Conservation (phyloP, 2,797 vertebrate species). For the Centroberyx gerrardi region DNA sequence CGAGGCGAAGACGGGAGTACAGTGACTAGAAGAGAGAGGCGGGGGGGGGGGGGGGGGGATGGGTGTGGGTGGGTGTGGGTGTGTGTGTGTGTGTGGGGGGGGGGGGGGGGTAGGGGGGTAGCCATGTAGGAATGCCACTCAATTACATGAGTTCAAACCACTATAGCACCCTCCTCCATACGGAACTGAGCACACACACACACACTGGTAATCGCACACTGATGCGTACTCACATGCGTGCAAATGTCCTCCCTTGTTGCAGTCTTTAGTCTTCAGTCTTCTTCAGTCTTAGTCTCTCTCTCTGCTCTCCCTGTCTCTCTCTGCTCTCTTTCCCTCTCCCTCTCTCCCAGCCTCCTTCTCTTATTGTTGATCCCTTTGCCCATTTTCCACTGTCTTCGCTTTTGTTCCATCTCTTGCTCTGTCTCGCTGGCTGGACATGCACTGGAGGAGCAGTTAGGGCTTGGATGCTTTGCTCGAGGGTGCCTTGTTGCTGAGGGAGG, state of each 20-base stretch:
- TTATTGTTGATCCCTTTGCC: background rate
- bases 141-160: slow-evolving; percentile 69
- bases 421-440: too few species aligned
- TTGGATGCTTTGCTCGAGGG: too few species aligned
- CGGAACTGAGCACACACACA: slow-evolving; percentile 3
- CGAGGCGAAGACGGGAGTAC: slow-evolving; percentile 44
- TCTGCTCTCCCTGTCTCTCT: too few species aligned
- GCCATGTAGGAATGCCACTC: slow-evolving; percentile 53
- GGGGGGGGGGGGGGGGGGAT: background rate
- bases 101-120: slow-evolving; percentile 26
- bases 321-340: background rate
- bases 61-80: too few species aligned
- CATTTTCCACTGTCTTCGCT: background rate
- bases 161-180: slow-evolving; percentile 46
- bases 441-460: too few species aligned
- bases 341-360: background rate
- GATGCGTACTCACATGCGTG: slow-evolving; percentile 5
- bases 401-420: background rate
- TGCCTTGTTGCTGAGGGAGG: too few species aligned
- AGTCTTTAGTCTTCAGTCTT: too few species aligned
- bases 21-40: slow-evolving; percentile 33
- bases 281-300: too few species aligned
- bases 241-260: background rate
- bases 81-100: too few species aligned
- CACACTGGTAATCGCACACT: slow-evolving; percentile 22